Base-by-base conservation (phyloP, 1,140 invertebrate genomes). In the Ips nitidus region DNA sequence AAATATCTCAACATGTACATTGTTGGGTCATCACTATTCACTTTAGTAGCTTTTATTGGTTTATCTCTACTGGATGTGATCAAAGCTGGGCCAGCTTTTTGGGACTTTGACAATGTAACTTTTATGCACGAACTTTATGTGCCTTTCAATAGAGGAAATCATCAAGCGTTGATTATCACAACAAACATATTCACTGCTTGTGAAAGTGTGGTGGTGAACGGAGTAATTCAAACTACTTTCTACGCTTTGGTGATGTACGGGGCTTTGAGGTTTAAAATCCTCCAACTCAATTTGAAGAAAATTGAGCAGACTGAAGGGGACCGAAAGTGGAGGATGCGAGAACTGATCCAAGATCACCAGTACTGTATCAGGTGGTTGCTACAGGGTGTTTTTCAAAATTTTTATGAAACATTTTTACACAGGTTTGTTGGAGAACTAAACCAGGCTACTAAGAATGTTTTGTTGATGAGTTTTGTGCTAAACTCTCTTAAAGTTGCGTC, bases 41-140 rank as follows among this genome's bases (percentile, higher is more conserved):
- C 61, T 40, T 52, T 64, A 40, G n/a, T 64, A 0, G 40, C 61
- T 41, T 53, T 52, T 41, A 41, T 53, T 41, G 38, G 47, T 6
- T 36, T 64, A 1, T 64, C 61, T 6, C 40, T 39, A 3, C 39
- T 64, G 5, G 47, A 53, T 1, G 38, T 64, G 2, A 4, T 22
- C 6, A 53, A 52, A 4, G 22, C 50, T 39, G 61, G 61, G 2
- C 50, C 61, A 3, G 50, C 39, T 40, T 64, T 40, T 41, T 64
- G 61, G 61, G 40, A 64, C n/a, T 41, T n/a, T 7, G 52, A 64
- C 39, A 62, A 62, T 41, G 61, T 53, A 2, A 41, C 61, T 2
- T 64, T 64, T 64, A 64, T 64, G 61, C 50, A 52, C 38, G 61
- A 64, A 40, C 6, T 64, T 4, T 64, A 64, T 52, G 36, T 64